These are phyloP conservation scores for Esox masquinongy DNA, from an alignment of 2,797 vertebrate genomes.

Conservation along the genomic window DNA sequence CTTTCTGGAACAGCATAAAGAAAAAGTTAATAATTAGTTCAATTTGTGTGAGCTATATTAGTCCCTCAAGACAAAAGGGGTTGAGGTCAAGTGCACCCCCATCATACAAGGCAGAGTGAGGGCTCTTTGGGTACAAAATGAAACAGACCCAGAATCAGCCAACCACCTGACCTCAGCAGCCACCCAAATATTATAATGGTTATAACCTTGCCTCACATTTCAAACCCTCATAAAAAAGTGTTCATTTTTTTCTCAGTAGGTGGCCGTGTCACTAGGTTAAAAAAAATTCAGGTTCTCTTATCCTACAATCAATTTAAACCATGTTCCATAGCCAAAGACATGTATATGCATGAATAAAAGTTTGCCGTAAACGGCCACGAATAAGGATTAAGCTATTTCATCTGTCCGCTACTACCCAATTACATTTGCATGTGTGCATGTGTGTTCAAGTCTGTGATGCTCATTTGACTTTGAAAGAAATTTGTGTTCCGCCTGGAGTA, in stretches of 20 bases:
- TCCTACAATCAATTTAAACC: not conserved
- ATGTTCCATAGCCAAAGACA: not conserved
- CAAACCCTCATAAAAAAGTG: not conserved
- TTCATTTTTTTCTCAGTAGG: not conserved
- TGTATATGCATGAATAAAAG: conserved; percentile 14
- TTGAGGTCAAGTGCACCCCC: not conserved
- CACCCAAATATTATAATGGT: not conserved
- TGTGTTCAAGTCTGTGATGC: not conserved
- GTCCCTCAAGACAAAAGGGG: not conserved
- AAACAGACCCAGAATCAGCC: not conserved
- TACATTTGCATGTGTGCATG: conserved; percentile 18
- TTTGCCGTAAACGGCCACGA: conserved; percentile 40
- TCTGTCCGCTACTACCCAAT: conserved; percentile 34
- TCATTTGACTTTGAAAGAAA: conserved; percentile 1
- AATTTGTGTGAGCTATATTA: not conserved
- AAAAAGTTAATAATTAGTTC: no score
- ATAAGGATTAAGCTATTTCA: conserved; percentile 17
- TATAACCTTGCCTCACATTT: not conserved
- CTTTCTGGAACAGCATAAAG: not conserved
- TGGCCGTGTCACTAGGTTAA: not conserved
- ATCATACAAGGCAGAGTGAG: not conserved
- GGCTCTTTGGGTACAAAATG: not conserved
- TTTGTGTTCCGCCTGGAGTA: not conserved
- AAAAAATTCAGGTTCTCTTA: not conserved
- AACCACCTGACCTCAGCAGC: not conserved